These are phyloP conservation scores for Hypercompe scribonia DNA, from an alignment of 2,888 invertebrate genomes.

Conservation along the genomic window DNA sequence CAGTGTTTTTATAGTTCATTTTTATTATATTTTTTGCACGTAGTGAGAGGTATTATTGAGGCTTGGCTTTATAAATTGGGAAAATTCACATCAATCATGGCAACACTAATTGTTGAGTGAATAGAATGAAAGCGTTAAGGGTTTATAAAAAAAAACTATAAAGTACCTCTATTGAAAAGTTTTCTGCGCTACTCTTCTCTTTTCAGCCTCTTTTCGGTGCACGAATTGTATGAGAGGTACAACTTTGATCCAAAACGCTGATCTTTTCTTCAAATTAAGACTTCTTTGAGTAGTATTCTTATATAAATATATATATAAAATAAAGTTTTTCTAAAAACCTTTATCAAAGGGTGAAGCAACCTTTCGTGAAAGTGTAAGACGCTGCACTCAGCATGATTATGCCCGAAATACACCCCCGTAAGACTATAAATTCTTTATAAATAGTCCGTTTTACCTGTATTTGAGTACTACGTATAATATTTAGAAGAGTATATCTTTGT, in stretches of 20 bases:
- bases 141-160: not conserved
- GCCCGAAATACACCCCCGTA: too few species aligned
- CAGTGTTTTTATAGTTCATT: conserved; percentile 25
- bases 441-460: too few species aligned
- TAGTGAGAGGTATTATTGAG: conserved; percentile 19
- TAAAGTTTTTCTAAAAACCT: not conserved
- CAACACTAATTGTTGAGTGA: conserved; percentile 4
- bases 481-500: too few species aligned
- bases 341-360: not conserved
- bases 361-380: not conserved
- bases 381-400: too few species aligned
- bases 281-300: not conserved
- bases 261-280: not conserved
- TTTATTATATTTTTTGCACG: conserved; percentile 30
- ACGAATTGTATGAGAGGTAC: not conserved
- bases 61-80: conserved; percentile 18
- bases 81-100: conserved; percentile 19
- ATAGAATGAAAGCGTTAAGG: not conserved
- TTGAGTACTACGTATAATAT: too few species aligned
- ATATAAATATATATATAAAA: too few species aligned
- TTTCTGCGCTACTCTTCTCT: not conserved
- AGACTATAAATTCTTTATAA: too few species aligned
- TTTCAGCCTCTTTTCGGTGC: not conserved
- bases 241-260: too few species aligned
- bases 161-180: not conserved